Evolutionary conservation across 64 coral and sea anemone species (phyloP), one percentile per base, ranked within the genome.

Genomic region (Montipora capricornis): DNA sequence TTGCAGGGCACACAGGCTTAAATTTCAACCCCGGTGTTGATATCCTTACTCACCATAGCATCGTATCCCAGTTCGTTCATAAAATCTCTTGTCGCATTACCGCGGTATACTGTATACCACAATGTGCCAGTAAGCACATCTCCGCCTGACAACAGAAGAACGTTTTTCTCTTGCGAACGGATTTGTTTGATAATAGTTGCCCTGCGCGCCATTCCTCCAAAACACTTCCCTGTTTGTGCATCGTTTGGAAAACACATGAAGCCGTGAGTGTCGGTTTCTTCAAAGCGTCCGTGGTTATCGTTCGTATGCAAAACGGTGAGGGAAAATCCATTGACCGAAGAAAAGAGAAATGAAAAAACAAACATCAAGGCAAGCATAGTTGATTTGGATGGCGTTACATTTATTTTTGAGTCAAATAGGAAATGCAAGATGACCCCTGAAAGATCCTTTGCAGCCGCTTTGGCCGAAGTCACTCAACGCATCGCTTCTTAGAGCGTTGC

Each of bases 101-200:
- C 98, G 16, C 89, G 77, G 75, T 95, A 99, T 51, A 73, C 76
- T 8, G 87, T 8, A 59, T 93, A 96, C 98, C 98, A 99, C 74
- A 95, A 62, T 22, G 98, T 94, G 5, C 98, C 98, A 13, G 98
- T 95, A 45, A 99, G 85, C 62, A 96, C 89, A 80, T 99, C 98
- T 44, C 95, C 98, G 16, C 91, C 98, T 81, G 91, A 87, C 6
- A 99, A 77, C 12, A 99, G 74, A 10, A 99, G 45, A 15, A 96
- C 92, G 70, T 96, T 99, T 61, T 86, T 47, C 67, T 96, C 89
- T 9, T 94, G 85, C 12, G 48, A 49, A 67, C 98, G 78, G 55
- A 96, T 91, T 47, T 76, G 49, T 37, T 95, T 92, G 8, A 99
- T 89, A 51, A 79, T 88, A 3, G 94, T 80, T 8, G 94, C 97